These are phyloP conservation scores for Melanotaenia duboulayi DNA, from an alignment of 2,113 vertebrate genomes.

Conservation along the genomic window DNA sequence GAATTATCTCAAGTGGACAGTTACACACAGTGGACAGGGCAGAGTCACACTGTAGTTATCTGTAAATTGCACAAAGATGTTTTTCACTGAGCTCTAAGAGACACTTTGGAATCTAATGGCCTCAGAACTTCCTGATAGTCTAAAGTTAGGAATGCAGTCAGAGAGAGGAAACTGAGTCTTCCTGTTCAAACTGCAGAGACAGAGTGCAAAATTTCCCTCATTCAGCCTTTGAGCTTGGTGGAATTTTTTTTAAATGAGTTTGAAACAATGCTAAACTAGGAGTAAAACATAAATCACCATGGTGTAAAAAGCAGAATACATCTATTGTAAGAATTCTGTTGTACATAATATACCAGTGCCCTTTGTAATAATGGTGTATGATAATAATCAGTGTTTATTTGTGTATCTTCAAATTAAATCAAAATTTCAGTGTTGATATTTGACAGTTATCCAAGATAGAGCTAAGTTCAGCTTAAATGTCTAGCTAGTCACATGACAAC, in stretches of 20 bases:
- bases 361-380: too few relatives aligned
- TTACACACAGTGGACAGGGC: not conserved
- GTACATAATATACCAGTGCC: not conserved
- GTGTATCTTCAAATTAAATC: not conserved
- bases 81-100: conserved; percentile 56
- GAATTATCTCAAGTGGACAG: not conserved
- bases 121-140: conserved; percentile 68
- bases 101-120: conserved; percentile 58
- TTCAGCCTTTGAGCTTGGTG: not conserved
- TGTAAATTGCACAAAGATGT: conserved; percentile 52
- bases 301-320: not conserved
- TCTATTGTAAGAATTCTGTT: not conserved
- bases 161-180: conserved; percentile 74
- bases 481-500: conserved; percentile 25
- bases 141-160: conserved; percentile 49
- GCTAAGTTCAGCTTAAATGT: conserved; percentile 7
- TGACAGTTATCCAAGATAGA: conserved; percentile 14
- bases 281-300: conserved; percentile 12
- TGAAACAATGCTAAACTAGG: not conserved
- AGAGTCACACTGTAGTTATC: conserved; percentile 13
- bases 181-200: conserved; percentile 66
- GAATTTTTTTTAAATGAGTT: not conserved
- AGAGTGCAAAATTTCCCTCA: conserved; percentile 2
- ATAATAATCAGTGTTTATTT: not conserved
- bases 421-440: not conserved